Evolutionary conservation across 2,888 invertebrate genomes (phyloP).

Genomic region (Orthosia incerta): DNA sequence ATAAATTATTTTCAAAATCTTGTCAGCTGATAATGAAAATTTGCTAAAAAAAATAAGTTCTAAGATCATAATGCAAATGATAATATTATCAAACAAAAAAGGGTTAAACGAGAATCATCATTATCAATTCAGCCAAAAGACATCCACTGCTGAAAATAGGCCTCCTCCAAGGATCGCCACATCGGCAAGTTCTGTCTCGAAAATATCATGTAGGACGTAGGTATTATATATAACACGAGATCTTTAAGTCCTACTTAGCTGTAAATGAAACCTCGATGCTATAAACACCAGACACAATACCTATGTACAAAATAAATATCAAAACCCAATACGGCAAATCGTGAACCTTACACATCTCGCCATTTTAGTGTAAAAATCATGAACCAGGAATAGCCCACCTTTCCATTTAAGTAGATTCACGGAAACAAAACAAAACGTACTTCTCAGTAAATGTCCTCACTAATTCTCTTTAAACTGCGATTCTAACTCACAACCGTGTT

Average conservation of each 20-base stretch:
- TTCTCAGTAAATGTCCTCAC: constrained; percentile 40
- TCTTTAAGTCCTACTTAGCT: neutral
- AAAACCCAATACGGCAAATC: constrained; percentile 11
- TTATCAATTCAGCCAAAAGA: no score
- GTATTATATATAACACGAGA: neutral
- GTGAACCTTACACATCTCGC: neutral
- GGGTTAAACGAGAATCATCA: no score
- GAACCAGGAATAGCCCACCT: neutral
- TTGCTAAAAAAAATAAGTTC: no score
- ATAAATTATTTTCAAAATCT: no score
- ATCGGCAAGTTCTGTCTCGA: no score
- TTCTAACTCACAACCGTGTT: constrained; percentile 48
- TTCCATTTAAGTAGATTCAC: constrained; percentile 8
- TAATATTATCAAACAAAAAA: no score
- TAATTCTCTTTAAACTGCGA: constrained; percentile 45
- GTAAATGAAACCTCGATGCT: neutral
- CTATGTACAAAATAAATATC: constrained; percentile 5
- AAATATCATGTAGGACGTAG: no score
- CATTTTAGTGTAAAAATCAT: neutral
- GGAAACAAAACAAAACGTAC: constrained; percentile 33
- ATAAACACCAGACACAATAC: neutral
- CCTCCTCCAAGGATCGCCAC: no score
- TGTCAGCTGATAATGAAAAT: no score
- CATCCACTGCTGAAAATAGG: no score
- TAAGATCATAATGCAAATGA: no score